Base-by-base conservation (phyloP, 2,113 vertebrate species). In the Ranitomeya imitator region DNA sequence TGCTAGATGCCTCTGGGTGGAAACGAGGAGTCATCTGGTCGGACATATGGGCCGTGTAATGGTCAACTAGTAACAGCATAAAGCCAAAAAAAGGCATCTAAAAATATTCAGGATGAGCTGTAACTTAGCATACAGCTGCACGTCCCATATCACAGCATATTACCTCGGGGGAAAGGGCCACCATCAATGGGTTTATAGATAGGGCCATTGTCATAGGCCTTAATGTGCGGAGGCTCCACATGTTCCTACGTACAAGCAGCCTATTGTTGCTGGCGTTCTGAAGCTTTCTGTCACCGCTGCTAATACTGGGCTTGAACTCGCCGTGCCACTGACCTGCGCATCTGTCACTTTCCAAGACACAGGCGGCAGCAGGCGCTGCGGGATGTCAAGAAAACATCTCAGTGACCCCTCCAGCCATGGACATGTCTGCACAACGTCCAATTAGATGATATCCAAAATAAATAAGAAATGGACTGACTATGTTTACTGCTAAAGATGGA, bases 271-370 rank as follows among this genome's bases (percentile, higher is more conserved):
- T 80, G 0, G 15, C 4, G 37, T 61, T 1, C 10, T 1, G 3
- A 21, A 23, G 81, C n/a, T 8, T 73, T 67, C n/a, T 37, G 81
- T 88, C 80, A 57, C n/a, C 45, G 86, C 59, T 59, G 37, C 67
- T 26, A 51, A 10, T 14, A 51, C 31, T 61, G 45, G 67, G 89
- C 86, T 85, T 90, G 90, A 37, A 79, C 87, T 88, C 2, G 26
- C 89, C 10, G 45, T 73, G 79, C 69, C 26, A 0, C 7, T 90
- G 91, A 91, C 92, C 91, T 90, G 89, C 91, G 93, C 92, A 94
- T 93, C 92, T 93, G 93, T 89, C 71, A 11, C 82, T 89, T 0
- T 21, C 89, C 18, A 45, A 73, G 84, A 54, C 88, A 81, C 0
- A 89, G 90, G 91, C 85, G 9, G 83, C 85, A 90, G 90, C 91